phyloP scores from a whole-genome alignment of 2,797 vertebrate species.

The Pelodytes ibericus region DNA sequence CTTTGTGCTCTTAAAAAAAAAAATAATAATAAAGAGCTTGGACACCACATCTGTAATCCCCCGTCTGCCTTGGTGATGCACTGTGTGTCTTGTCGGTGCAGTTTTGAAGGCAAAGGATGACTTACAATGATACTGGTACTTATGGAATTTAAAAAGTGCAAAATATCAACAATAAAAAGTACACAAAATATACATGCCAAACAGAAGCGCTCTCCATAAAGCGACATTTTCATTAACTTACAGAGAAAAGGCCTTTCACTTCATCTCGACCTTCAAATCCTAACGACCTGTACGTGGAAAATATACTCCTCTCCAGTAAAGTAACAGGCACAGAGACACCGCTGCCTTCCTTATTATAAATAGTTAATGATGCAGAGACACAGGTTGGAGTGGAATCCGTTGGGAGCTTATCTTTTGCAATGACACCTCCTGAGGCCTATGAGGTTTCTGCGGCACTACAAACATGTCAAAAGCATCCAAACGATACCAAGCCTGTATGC shows the following conservation, averaged over 20 bases:
- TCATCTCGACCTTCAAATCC: constrained; percentile 3
- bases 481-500: constrained; percentile 36
- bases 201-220: too few species aligned
- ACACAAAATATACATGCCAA: too few species aligned
- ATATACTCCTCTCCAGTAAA: constrained; percentile 19
- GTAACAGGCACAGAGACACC: neutral
- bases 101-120: too few species aligned
- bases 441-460: constrained; percentile 45
- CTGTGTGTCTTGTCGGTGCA: too few species aligned
- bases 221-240: constrained; percentile 13
- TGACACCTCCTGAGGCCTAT: constrained; percentile 47
- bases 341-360: constrained; percentile 26
- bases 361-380: constrained; percentile 45
- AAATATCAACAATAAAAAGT: too few species aligned
- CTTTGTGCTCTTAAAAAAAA: too few species aligned
- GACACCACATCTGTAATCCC: too few species aligned
- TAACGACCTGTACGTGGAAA: constrained; percentile 27
- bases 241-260: constrained; percentile 9
- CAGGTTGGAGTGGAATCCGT: constrained; percentile 35
- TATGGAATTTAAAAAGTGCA: too few species aligned
- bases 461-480: constrained; percentile 34
- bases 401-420: constrained; percentile 42
- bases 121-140: too few species aligned
- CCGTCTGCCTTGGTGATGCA: too few species aligned
- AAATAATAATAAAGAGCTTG: too few species aligned